A percentile compares a stretch with the other conserved stretches of the same genome.
Conservation (phyloP, 2,797 vertebrate genomes). For the Pangasius krempfi region DNA sequence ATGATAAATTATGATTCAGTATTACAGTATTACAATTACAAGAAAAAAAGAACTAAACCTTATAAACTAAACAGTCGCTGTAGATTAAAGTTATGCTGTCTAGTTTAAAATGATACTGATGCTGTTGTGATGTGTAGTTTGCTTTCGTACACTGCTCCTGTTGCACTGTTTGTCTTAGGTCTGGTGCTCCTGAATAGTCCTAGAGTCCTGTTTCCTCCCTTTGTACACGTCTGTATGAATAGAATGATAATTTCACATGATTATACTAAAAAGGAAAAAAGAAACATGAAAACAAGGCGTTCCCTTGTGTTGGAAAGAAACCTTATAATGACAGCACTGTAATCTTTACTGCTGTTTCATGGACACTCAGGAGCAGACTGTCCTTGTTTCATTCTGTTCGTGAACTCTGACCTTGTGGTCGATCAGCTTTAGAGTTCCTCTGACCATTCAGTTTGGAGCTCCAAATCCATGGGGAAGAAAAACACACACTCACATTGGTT, state of each 20-base stretch:
- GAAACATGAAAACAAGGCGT: neutral
- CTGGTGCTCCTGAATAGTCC: neutral
- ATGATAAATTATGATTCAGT: no score
- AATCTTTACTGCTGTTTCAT: neutral
- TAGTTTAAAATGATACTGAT: neutral
- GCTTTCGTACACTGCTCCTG: neutral
- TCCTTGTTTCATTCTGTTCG: slow-evolving; percentile 27
- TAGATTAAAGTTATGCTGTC: neutral
- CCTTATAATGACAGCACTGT: neutral
- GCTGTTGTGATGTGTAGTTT: neutral
- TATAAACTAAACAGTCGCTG: neutral
- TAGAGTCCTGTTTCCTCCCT: slow-evolving; percentile 4
- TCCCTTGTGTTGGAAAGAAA: neutral
- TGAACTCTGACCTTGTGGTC: slow-evolving; percentile 43
- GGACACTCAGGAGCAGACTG: neutral
- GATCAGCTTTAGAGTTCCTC: slow-evolving; percentile 16
- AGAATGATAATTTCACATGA: slow-evolving; percentile 7
- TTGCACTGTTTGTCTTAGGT: neutral
- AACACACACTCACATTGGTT: slow-evolving; percentile 65
- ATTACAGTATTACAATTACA: no score
- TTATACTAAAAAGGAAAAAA: neutral
- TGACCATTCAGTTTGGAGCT: slow-evolving; percentile 48
- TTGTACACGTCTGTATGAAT: neutral
- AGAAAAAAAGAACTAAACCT: no score
- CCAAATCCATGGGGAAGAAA: slow-evolving; percentile 66